Base-by-base conservation (phyloP, 1,140 invertebrate genomes). In the Eriosoma lanigerum region DNA sequence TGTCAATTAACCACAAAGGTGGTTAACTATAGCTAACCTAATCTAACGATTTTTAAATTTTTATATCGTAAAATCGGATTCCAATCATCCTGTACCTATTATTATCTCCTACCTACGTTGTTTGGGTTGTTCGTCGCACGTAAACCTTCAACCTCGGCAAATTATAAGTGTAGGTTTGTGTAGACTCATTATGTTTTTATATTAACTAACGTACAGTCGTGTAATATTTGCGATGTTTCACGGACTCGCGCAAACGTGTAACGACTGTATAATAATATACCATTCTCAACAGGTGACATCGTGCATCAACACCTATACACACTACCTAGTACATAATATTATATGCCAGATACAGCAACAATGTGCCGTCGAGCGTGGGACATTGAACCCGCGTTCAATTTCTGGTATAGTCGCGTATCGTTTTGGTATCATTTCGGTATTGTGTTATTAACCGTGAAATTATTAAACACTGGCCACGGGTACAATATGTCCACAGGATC, bases 211-310 rank as follows among this genome's bases (percentile, higher is more conserved):
- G 66, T 48, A 44, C 10, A 6, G 15, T 10, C n/a, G 46, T 21
- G 29, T 48, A 50, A 50, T 19, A 52, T 72, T 72, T 9, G 46
- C 48, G 8, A 29, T 72, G 24, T 72, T 52, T 50, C 48, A 72
- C 48, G 46, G 48, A 72, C 48, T 17, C 68, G 48, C 48, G 26
- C 66, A 70, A 29, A 70, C 66, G 46, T 50, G 66, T 50, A 70
- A 50, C 48, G 66, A 50, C 46, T 70, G 46, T 29, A n/a, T n/a
- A n/a, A n/a, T n/a, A n/a, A n/a, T n/a, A n/a, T n/a, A n/a, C n/a
- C n/a, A n/a, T n/a, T n/a, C n/a, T n/a, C 50, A 70, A 70, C 66
- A 48, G 66, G 66, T 70, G 66, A 70, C 66, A 70, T 70, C 66
- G 50, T n/a, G 15, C 44, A n/a, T 50, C 48, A 19, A 68, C 64